phyloP scores from a whole-genome alignment of 2,888 invertebrate genomes.

The Zygogramma bicolorata region DNA sequence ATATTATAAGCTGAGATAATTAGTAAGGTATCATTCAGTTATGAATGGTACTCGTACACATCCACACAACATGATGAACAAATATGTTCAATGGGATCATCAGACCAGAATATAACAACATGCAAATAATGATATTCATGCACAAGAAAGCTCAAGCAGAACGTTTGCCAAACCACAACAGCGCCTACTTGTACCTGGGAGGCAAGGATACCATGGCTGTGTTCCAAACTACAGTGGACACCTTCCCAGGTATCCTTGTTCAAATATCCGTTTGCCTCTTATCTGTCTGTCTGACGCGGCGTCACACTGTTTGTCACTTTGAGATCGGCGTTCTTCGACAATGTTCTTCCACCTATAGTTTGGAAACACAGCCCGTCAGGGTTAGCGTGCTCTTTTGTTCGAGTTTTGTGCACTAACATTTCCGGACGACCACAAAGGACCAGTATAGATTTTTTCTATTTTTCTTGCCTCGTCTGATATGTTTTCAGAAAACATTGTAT shows the following conservation, averaged over 20 bases:
- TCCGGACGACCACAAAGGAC: slow-evolving; percentile 50
- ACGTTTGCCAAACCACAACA: slow-evolving; percentile 33
- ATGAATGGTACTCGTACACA: neutral
- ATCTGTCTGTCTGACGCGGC: slow-evolving; percentile 40
- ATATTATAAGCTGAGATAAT: no score
- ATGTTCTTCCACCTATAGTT: slow-evolving; percentile 66
- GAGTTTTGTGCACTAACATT: slow-evolving; percentile 55
- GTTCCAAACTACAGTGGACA: slow-evolving; percentile 72
- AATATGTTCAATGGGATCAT: neutral
- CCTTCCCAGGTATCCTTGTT: slow-evolving; percentile 64
- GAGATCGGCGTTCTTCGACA: slow-evolving; percentile 33
- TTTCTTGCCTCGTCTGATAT: neutral
- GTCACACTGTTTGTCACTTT: slow-evolving; percentile 34
- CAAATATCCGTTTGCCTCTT: slow-evolving; percentile 56
- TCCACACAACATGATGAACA: neutral
- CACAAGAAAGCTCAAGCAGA: slow-evolving; percentile 23
- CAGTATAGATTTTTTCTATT: no score
- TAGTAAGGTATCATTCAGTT: no score
- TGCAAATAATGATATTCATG: neutral
- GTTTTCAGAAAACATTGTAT: no score
- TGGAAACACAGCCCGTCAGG: slow-evolving; percentile 67
- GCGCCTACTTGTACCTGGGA: slow-evolving; percentile 70
- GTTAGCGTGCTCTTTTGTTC: slow-evolving; percentile 56
- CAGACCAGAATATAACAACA: neutral
- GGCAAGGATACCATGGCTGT: slow-evolving; percentile 76